Conservation (phyloP, 2,888 invertebrate genomes). For the Sepiola atlantica region DNA sequence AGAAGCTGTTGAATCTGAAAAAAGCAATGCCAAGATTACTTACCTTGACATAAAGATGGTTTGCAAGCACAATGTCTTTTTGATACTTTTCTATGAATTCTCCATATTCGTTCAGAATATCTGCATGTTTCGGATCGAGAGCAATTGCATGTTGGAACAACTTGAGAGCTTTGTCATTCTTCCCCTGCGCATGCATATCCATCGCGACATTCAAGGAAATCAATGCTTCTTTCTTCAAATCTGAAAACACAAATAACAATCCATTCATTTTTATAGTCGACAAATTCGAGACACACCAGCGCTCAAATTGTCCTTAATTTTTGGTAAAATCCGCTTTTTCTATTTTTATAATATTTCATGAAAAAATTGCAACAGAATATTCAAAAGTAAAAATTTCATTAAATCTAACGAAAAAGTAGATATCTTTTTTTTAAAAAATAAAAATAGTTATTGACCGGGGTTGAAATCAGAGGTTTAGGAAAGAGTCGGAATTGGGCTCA, state of each 20-base stretch:
- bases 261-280: background rate
- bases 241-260: slow-evolving; percentile 65
- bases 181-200: slow-evolving; percentile 88
- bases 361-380: no score
- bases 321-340: no score
- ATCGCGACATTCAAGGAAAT: slow-evolving; percentile 88
- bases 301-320: no score
- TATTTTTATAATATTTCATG: no score
- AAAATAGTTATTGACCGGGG: no score
- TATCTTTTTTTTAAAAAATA: no score
- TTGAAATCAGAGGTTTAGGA: no score
- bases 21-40: background rate
- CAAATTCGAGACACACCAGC: no score
- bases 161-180: slow-evolving; percentile 85
- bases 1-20: background rate
- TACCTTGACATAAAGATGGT: slow-evolving; percentile 85
- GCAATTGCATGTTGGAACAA: slow-evolving; percentile 87
- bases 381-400: no score
- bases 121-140: slow-evolving; percentile 92
- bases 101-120: slow-evolving; percentile 92
- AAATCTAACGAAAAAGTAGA: no score
- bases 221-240: slow-evolving; percentile 84
- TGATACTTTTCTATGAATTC: slow-evolving; percentile 91
- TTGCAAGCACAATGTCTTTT: slow-evolving; percentile 89
- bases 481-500: no score